Base-by-base conservation (phyloP, 1,140 invertebrate genomes). In the Bombus consobrinus region DNA sequence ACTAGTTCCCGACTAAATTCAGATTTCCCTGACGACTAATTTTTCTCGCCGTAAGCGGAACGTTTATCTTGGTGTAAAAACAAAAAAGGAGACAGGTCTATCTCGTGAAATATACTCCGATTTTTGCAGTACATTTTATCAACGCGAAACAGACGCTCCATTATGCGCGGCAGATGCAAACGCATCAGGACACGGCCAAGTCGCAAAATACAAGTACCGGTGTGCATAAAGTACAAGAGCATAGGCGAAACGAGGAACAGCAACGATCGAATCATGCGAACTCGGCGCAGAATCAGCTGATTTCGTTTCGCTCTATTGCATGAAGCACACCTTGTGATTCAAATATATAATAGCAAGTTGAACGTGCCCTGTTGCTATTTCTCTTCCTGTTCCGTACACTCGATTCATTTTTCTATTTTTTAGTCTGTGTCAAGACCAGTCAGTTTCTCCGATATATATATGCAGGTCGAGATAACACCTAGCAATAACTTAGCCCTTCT, bases 81-180 rank as follows among this genome's bases (percentile, higher is more conserved):
- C 37, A 75, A 75, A 69, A 69, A 71, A 13, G 39, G 15, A n/a
- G 72, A 34, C 47, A 18, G 41, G n/a, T 75, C 64, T 73, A 84
- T 73, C 62, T 47, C 25, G n/a, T 75, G 73, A 77, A 89, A 59
- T 69, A 77, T 15, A 39, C 43, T 41, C n/a, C 66, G 87, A 88
- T 89, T 85, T 88, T 74, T 57, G 82, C 43, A 28, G 47, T 57
- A 73, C 62, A 82, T 73, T 89, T 89, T 88, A 89, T 89, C 82
- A 89, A 81, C 64, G 66, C 28, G 47, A 28, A 88, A 85, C 88
- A 89, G 83, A 74, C 84, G 79, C 13, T 68, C 47, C 41, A 88
- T 88, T 89, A 88, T 78, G 59, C 79, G 47, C 57, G 10, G 28
- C 34, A 39, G 18, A 66, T 72, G 81, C 76, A 43, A 77, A 77